phyloP scores from a whole-genome alignment of 2,113 vertebrate genomes.

The Pungitius pungitius region DNA sequence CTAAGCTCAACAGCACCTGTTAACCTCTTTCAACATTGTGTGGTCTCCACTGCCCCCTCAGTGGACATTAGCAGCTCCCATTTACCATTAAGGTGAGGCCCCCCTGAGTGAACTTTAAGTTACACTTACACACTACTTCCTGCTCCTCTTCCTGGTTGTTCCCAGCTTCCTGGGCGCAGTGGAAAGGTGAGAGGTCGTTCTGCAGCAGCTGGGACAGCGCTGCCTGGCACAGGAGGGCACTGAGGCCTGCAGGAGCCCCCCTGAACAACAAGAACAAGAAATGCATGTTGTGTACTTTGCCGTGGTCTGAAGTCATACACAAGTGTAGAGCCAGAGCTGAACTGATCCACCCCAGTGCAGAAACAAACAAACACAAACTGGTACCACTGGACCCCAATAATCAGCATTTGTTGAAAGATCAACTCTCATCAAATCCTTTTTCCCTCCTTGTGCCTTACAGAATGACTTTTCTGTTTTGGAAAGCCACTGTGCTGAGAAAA shows the following conservation, averaged over 20 bases:
- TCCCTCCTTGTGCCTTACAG: neutral
- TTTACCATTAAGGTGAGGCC: neutral
- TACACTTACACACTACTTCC: conserved; percentile 74
- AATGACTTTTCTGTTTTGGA: neutral
- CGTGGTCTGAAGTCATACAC: neutral
- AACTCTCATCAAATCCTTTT: neutral
- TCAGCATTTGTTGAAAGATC: neutral
- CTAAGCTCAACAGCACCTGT: neutral
- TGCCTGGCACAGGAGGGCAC: conserved; percentile 78
- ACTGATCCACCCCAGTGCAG: neutral
- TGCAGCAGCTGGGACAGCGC: conserved; percentile 80
- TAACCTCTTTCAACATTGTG: neutral
- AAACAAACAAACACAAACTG: neutral
- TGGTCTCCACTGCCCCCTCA: neutral
- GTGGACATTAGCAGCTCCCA: neutral
- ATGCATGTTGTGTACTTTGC: neutral
- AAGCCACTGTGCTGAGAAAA: conserved; percentile 30
- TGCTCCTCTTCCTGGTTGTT: conserved; percentile 60
- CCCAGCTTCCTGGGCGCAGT: conserved; percentile 66
- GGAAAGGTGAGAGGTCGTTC: conserved; percentile 80
- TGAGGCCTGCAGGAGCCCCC: conserved; percentile 76
- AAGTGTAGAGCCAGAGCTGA: neutral
- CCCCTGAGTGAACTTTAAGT: neutral
- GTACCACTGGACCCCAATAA: no score
- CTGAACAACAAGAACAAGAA: conserved; percentile 62